These are phyloP conservation scores for Varecia variegata DNA, from an alignment of 2,797 vertebrate species.

Conservation along the genomic window DNA sequence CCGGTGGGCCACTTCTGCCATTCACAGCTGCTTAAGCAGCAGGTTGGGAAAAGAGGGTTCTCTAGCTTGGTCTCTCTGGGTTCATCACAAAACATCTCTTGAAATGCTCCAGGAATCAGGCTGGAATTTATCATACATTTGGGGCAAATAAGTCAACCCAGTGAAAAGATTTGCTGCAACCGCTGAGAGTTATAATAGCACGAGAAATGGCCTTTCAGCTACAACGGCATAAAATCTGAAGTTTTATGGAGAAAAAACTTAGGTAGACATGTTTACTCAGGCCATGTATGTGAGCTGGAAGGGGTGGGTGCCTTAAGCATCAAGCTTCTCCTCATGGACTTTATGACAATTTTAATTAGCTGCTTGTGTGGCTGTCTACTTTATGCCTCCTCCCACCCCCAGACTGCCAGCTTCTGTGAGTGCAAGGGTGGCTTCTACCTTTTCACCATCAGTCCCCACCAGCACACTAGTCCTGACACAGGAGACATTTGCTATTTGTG, in stretches of 20 bases:
- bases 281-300: rapidly evolving
- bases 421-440: background rate
- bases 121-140: conserved; percentile 23
- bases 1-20: rapidly evolving
- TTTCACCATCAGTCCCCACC: background rate
- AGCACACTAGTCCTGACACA: background rate
- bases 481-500: background rate
- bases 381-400: no score
- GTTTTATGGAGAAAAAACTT: background rate
- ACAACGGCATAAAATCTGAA: background rate
- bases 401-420: background rate
- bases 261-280: background rate
- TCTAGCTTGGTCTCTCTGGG: background rate
- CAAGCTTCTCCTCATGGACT: background rate
- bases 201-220: background rate
- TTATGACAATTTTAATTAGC: background rate
- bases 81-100: conserved; percentile 26
- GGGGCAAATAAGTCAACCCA: conserved; percentile 45
- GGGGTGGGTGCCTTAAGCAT: background rate
- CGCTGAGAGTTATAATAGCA: background rate
- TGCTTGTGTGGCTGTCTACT: background rate
- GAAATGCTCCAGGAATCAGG: conserved; percentile 45
- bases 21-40: conserved; percentile 5
- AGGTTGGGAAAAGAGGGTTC: background rate
- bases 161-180: conserved; percentile 22